Percentiles rank a stretch among this genome's conserved stretches.
phyloP scores from a whole-genome alignment of 2,797 vertebrate genomes.

The Octomys mimax region DNA sequence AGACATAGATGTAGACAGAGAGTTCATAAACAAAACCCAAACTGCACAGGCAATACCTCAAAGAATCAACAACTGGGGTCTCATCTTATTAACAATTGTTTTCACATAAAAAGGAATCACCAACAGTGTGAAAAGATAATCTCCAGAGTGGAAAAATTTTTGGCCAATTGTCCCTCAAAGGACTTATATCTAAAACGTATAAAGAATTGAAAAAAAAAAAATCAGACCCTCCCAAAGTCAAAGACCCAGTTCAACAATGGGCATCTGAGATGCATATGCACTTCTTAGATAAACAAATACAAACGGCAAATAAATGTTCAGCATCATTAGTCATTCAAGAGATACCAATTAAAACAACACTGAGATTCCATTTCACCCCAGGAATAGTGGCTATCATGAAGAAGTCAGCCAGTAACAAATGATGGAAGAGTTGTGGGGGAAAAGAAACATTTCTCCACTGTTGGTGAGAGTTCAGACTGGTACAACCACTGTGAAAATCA shows the following conservation, averaged over 20 bases:
- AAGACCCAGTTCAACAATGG: neutral
- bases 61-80: neutral
- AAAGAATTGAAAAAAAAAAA: neutral
- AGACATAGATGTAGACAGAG: neutral
- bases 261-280: neutral
- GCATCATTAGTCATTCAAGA: neutral
- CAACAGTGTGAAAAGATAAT: neutral
- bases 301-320: neutral
- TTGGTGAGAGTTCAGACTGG: neutral
- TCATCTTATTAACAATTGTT: neutral
- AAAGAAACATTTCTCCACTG: neutral
- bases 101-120: neutral
- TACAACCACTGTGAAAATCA: neutral
- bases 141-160: neutral
- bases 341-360: neutral
- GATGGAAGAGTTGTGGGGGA: neutral
- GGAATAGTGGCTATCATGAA: neutral
- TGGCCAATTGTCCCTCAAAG: neutral
- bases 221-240: neutral
- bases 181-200: neutral
- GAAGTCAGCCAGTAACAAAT: neutral
- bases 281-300: neutral
- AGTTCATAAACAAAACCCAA: neutral
- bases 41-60: neutral
- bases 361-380: neutral